Percentiles rank a stretch among this genome's conserved stretches.
Evolutionary conservation across 1,140 invertebrate species (phyloP).

Genomic region (Drosophila nigromelanica): DNA sequence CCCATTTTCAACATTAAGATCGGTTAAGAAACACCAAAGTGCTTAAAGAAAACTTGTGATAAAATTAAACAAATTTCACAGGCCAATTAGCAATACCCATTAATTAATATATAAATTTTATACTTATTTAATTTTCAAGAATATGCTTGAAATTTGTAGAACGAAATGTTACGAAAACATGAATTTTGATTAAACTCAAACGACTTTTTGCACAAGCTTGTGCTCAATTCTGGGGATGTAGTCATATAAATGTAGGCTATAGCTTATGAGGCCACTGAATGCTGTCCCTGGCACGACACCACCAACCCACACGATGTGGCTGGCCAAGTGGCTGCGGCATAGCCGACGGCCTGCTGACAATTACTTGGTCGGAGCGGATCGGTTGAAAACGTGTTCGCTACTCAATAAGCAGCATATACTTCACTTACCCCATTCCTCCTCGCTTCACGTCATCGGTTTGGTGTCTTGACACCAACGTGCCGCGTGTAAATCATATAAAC

Average conservation of each 20-base stretch:
- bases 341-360: slow-evolving; percentile 48
- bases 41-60: too few relatives aligned
- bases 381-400: slow-evolving; percentile 37
- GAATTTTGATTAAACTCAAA: background rate
- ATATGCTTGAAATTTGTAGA: too few relatives aligned
- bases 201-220: slow-evolving; percentile 17
- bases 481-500: slow-evolving; percentile 60
- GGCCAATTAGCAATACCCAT: too few relatives aligned
- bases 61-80: too few relatives aligned
- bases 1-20: too few relatives aligned
- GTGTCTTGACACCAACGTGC: slow-evolving; percentile 45
- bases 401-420: slow-evolving; percentile 21
- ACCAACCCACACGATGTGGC: slow-evolving; percentile 44
- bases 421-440: background rate
- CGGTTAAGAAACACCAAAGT: too few relatives aligned
- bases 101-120: too few relatives aligned
- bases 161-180: too few relatives aligned
- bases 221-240: background rate
- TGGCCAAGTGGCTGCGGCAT: slow-evolving; percentile 10
- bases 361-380: slow-evolving; percentile 26
- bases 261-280: slow-evolving; percentile 32
- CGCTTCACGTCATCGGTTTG: background rate
- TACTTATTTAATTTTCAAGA: too few relatives aligned
- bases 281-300: slow-evolving; percentile 26
- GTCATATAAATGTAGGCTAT: slow-evolving; percentile 7